Conservation (phyloP, 2,888 invertebrate species). For the Synanthedon andrenaeformis region DNA sequence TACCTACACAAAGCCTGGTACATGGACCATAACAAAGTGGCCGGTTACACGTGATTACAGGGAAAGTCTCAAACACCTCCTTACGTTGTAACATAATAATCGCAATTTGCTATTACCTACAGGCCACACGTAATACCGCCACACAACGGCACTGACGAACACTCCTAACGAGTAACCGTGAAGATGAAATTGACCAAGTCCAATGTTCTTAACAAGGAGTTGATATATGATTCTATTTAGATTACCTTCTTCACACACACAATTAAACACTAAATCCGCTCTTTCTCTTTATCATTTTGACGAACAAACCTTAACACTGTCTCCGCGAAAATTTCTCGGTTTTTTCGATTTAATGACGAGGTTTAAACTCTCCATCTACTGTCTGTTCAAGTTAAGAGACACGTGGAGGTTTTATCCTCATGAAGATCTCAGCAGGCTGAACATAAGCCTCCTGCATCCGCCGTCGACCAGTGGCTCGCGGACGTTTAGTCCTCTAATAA, state of each 20-base stretch:
- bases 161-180: constrained; percentile 26
- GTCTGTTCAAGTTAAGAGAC: too few species aligned
- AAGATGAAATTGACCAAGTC: constrained; percentile 14
- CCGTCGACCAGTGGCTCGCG: too few species aligned
- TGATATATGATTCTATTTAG: too few species aligned
- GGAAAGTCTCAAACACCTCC: constrained; percentile 36
- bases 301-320: too few species aligned
- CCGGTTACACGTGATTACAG: constrained; percentile 22
- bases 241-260: not conserved
- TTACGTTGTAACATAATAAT: constrained; percentile 37
- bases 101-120: constrained; percentile 33
- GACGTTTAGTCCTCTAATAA: too few species aligned
- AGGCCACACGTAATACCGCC: constrained; percentile 24
- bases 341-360: too few species aligned
- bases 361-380: too few species aligned
- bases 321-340: too few species aligned
- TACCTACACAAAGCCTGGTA: not conserved
- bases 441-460: too few species aligned
- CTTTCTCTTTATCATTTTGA: too few species aligned
- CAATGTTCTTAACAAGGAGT: not conserved
- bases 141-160: constrained; percentile 16
- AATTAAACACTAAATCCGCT: not conserved
- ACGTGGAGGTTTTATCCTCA: too few species aligned
- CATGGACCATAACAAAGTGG: constrained; percentile 6
- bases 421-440: too few species aligned